A percentile compares a stretch with the other conserved stretches of the same genome.
Evolutionary conservation across 2,797 vertebrate genomes (phyloP).

Genomic region (Gobio occitaniae): DNA sequence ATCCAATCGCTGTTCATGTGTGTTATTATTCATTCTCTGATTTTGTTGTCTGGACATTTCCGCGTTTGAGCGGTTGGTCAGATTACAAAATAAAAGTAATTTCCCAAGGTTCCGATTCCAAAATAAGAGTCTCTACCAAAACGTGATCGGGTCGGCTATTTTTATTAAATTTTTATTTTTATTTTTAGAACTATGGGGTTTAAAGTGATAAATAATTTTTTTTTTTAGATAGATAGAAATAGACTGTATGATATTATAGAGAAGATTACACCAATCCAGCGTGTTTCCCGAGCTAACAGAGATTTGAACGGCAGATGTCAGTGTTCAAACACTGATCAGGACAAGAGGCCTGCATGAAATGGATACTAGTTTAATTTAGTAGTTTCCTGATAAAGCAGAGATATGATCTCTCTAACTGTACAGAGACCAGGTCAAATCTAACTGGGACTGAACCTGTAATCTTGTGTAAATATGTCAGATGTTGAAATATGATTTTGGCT

Average conservation of each 20-base stretch:
- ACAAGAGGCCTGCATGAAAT: neutral
- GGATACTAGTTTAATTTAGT: neutral
- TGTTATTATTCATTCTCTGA: neutral
- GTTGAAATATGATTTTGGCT: neutral
- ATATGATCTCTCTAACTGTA: neutral
- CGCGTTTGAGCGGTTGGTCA: neutral
- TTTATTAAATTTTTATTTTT: neutral
- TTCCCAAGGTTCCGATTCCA: neutral
- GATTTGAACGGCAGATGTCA: constrained; percentile 8
- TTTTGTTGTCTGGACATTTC: constrained; percentile 4
- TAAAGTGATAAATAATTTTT: neutral
- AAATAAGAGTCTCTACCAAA: neutral
- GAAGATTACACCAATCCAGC: neutral
- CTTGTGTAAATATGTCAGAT: neutral
- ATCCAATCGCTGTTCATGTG: no score
- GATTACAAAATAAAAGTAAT: constrained; percentile 25
- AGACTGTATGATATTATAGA: neutral
- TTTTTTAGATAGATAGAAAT: neutral
- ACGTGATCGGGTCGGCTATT: no score
- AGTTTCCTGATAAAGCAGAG: neutral
- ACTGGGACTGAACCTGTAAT: neutral
- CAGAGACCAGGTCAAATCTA: neutral
- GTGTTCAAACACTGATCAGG: neutral
- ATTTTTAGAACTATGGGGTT: neutral
- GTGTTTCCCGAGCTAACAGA: neutral